phyloP scores from a whole-genome alignment of 2,113 vertebrate species.

The Scophthalmus maximus region DNA sequence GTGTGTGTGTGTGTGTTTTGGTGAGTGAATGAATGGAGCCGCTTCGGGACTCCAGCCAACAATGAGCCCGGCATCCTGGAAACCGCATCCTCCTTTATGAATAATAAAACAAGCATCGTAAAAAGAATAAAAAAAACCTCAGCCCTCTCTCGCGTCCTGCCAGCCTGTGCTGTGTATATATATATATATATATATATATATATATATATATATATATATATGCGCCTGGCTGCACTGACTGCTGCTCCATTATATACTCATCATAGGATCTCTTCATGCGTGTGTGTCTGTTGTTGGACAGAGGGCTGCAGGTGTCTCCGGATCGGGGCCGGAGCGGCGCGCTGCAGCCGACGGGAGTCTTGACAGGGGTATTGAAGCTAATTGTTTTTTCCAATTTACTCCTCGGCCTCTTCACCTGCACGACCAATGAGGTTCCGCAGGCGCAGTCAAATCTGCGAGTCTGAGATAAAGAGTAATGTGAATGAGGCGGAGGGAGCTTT shows the following conservation, averaged over 20 bases:
- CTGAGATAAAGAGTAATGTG: conserved; percentile 29
- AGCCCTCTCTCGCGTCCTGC: conserved; percentile 50
- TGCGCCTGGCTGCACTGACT: conserved; percentile 53
- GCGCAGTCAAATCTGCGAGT: conserved; percentile 31
- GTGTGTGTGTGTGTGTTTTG: conserved; percentile 9
- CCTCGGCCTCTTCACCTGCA: background rate
- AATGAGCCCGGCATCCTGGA: conserved; percentile 61
- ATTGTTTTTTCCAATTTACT: conserved; percentile 2
- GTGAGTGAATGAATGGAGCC: conserved; percentile 51
- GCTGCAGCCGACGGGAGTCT: conserved; percentile 1
- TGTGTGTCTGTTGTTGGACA: conserved; percentile 25
- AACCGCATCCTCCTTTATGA: conserved; percentile 74
- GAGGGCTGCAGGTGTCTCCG: conserved; percentile 21
- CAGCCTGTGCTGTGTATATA: conserved; percentile 32
- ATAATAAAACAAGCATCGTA: conserved; percentile 74
- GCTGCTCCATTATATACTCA: conserved; percentile 66
- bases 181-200: too few relatives aligned
- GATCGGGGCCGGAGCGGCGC: conserved; percentile 6
- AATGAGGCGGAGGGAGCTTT: background rate
- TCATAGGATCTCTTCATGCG: conserved; percentile 37
- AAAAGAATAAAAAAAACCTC: conserved; percentile 50
- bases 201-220: too few relatives aligned
- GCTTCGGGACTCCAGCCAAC: conserved; percentile 55
- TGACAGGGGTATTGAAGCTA: too few relatives aligned
- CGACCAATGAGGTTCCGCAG: conserved; percentile 30